phyloP scores from a whole-genome alignment of 2,113 vertebrate species.

The Sciurus niger region DNA sequence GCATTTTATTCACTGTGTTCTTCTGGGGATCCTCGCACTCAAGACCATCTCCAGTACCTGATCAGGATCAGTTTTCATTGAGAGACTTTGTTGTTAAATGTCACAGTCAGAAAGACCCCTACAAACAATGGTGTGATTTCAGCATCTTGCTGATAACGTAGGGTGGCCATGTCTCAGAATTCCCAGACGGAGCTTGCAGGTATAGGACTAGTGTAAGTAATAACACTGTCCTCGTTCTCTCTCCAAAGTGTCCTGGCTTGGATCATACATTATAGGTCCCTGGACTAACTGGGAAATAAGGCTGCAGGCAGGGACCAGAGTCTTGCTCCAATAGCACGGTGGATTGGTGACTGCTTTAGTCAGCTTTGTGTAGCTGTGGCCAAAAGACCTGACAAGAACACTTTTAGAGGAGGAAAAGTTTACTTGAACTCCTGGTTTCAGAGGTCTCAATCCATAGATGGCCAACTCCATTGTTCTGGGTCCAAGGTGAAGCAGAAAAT shows the following conservation, averaged over 20 bases:
- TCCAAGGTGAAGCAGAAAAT: too few relatives aligned
- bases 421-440: too few relatives aligned
- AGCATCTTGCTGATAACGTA: neutral
- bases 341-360: neutral
- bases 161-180: neutral
- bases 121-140: neutral
- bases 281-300: neutral
- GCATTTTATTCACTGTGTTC: neutral
- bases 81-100: neutral
- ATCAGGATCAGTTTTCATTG: neutral
- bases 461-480: too few relatives aligned
- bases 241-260: neutral
- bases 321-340: accelerated
- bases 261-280: neutral
- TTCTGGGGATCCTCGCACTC: accelerated
- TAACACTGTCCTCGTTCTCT: neutral
- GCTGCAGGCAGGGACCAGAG: neutral
- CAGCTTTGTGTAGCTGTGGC: too few relatives aligned
- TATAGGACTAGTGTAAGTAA: neutral
- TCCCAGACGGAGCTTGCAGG: neutral
- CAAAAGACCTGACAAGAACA: too few relatives aligned
- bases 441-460: too few relatives aligned
- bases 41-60: neutral
- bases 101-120: neutral
- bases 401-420: too few relatives aligned